A percentile compares a stretch with the other conserved stretches of the same genome.
These are phyloP conservation scores for Pogonomyrmex barbatus DNA, from an alignment of 1,140 invertebrate genomes.

Conservation along the genomic window DNA sequence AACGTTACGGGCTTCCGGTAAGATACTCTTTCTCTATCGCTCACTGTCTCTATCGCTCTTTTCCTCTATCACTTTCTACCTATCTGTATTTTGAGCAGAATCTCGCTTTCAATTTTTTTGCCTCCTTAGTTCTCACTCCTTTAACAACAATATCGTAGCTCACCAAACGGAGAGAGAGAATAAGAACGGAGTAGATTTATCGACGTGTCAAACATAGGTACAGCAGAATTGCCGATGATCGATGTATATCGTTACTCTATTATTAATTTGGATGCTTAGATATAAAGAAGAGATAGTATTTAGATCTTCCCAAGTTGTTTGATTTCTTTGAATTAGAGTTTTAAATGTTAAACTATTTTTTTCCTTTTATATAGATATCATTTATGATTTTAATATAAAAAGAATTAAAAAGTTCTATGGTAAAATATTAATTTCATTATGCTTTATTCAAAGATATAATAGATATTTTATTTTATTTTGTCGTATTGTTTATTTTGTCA, in stretches of 20 bases:
- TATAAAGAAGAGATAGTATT: conserved; percentile 2
- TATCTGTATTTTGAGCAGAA: conserved; percentile 56
- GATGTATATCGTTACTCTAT: not conserved
- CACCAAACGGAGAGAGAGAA: conserved; percentile 3
- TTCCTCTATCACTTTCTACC: conserved; percentile 69
- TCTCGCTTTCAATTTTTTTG: conserved; percentile 29
- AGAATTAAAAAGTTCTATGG: not conserved
- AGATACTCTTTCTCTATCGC: conserved; percentile 79
- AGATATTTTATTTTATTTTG: not conserved
- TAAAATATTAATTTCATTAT: not conserved
- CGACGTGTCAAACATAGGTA: not conserved
- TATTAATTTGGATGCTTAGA: not conserved
- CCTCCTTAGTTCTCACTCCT: not conserved
- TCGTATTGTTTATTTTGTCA: not conserved
- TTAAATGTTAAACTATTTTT: not conserved
- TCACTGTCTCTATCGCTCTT: conserved; percentile 72
- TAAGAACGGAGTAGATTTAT: conserved; percentile 31
- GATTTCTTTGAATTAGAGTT: not conserved
- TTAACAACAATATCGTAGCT: conserved; percentile 22
- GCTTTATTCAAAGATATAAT: not conserved
- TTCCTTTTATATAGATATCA: not conserved
- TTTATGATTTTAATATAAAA: not conserved
- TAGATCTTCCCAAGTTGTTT: not conserved
- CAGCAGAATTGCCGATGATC: not conserved
- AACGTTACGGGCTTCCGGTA: conserved; percentile 84